A percentile compares a stretch with the other conserved stretches of the same genome.
Conservation (phyloP, 2,797 vertebrate genomes). For the Hapalemur alaotrensis region DNA sequence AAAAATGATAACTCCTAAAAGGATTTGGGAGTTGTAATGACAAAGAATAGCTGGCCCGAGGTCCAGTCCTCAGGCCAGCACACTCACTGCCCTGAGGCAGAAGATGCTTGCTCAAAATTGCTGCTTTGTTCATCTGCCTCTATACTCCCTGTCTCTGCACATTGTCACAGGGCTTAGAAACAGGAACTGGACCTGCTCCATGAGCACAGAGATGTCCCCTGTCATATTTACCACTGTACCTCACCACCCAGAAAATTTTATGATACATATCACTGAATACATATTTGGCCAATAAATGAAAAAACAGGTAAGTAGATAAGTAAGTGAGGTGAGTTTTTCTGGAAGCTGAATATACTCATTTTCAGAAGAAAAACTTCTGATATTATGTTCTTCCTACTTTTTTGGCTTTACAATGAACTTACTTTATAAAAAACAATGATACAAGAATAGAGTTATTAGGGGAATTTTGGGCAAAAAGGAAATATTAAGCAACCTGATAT, state of each 20-base stretch:
- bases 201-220: not conserved
- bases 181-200: not conserved
- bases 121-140: not conserved
- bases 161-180: not conserved
- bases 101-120: not conserved
- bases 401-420: not conserved
- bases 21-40: not conserved
- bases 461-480: not conserved
- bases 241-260: constrained; percentile 4
- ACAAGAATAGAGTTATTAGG: not conserved
- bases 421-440: not conserved
- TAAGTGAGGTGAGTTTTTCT: not conserved
- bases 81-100: not conserved
- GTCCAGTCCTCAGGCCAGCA: not conserved
- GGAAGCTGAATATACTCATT: constrained; percentile 28
- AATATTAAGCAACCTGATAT: not conserved
- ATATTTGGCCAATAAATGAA: not conserved
- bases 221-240: not conserved
- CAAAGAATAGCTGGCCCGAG: not conserved
- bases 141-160: not conserved
- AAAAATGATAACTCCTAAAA: constrained; percentile 49
- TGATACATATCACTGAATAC: not conserved
- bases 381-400: not conserved
- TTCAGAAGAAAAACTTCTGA: constrained; percentile 4
- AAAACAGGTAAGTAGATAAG: not conserved